Conservation (phyloP, 2,888 invertebrate species). For the Pristionchus japonicus region DNA sequence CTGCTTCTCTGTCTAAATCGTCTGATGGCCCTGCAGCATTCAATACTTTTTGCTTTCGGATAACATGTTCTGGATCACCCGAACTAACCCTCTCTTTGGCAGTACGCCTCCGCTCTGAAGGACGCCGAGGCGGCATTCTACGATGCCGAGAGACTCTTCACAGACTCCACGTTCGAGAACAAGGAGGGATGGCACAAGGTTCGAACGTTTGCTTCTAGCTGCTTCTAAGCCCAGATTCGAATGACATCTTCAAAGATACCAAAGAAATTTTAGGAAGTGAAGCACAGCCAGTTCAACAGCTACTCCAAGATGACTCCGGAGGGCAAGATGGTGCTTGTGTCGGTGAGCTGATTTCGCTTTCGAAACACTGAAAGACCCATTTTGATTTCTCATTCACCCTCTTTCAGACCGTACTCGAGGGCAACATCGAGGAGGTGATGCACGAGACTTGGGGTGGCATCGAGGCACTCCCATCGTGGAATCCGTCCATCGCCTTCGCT, state of each 20-base stretch:
- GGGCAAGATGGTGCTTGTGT: background rate
- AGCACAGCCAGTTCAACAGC: background rate
- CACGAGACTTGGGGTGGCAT: conserved; percentile 35
- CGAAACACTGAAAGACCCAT: background rate
- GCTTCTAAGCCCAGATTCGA: too few relatives aligned
- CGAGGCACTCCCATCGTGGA: conserved; percentile 63
- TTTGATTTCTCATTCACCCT: too few relatives aligned
- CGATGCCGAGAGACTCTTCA: background rate
- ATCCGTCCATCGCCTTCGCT: conserved; percentile 66
- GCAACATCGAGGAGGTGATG: conserved; percentile 29
- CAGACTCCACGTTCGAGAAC: background rate
- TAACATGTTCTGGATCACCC: background rate
- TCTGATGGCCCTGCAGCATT: too few relatives aligned
- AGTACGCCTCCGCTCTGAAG: background rate
- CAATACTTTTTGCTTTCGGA: background rate
- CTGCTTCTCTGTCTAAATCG: too few relatives aligned
- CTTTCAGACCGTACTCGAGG: conserved; percentile 16
- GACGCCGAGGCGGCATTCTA: background rate
- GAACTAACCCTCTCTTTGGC: background rate
- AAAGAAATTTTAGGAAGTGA: background rate
- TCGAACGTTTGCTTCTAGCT: background rate
- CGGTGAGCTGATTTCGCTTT: background rate
- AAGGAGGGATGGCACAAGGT: conserved; percentile 4
- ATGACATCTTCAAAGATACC: background rate
- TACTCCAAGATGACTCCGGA: background rate